Evolutionary conservation across 2,113 vertebrate genomes (phyloP).

Genomic region (Erythrocercus mccallii): DNA sequence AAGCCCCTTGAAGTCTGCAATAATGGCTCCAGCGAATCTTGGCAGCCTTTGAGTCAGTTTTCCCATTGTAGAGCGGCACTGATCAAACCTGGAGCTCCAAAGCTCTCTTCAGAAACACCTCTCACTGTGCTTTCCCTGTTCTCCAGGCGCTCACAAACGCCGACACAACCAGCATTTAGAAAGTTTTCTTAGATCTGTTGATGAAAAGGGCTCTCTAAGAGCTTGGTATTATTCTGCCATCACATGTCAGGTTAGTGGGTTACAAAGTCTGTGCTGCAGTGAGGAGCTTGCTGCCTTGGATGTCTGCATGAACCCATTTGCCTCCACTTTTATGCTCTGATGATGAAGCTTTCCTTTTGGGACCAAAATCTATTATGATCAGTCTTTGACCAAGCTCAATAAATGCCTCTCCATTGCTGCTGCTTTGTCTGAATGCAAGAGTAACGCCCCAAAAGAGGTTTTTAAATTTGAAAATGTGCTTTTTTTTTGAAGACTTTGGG

Average conservation of each 20-base stretch:
- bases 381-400: not conserved
- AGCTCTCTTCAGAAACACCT: not conserved
- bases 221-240: not conserved
- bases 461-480: not conserved
- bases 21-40: not conserved
- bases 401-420: not conserved
- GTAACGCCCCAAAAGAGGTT: not conserved
- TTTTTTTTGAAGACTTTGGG: not conserved
- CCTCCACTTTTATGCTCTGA: not conserved
- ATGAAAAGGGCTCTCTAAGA: not conserved
- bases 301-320: not conserved
- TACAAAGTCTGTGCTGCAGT: not conserved
- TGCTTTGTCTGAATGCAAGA: not conserved
- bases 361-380: not conserved
- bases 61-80: not conserved
- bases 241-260: constrained; percentile 21
- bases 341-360: not conserved
- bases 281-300: not conserved
- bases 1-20: not conserved
- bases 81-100: not conserved
- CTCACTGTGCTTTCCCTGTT: not conserved
- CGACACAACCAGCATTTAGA: not conserved
- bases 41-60: not conserved
- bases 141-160: not conserved
- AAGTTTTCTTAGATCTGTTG: not conserved